Percentiles rank a stretch among this genome's conserved stretches.
These are phyloP conservation scores for Oryzias woworae DNA, from an alignment of 2,113 vertebrate species.

Conservation along the genomic window DNA sequence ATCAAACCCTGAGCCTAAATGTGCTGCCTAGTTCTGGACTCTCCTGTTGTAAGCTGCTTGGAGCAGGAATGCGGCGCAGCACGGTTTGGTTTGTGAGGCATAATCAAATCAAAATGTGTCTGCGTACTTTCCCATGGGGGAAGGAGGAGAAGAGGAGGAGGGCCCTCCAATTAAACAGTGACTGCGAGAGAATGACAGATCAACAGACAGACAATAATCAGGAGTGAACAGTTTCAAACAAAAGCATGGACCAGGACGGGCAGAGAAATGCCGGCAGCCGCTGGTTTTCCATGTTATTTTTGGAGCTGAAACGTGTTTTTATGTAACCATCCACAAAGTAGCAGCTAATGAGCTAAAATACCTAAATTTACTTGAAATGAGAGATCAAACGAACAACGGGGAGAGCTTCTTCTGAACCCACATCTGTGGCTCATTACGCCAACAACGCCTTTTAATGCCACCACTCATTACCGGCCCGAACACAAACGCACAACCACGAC, in stretches of 20 bases:
- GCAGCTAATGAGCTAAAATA: conserved; percentile 53
- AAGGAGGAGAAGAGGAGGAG: conserved; percentile 24
- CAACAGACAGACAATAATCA: conserved; percentile 42
- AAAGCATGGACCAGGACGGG: conserved; percentile 20
- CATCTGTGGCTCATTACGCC: conserved; percentile 23
- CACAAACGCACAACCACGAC: background rate
- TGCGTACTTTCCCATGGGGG: conserved; percentile 70
- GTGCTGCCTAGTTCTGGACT: conserved; percentile 7
- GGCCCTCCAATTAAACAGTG: conserved; percentile 60
- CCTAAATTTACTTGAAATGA: conserved; percentile 14
- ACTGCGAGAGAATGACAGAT: conserved; percentile 38
- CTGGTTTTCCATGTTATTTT: conserved; percentile 49
- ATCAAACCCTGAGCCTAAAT: conserved; percentile 16
- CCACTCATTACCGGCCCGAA: conserved; percentile 13
- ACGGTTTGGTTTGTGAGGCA: conserved; percentile 54
- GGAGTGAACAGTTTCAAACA: conserved; percentile 23
- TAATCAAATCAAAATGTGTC: conserved; percentile 71
- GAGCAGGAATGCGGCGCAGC: conserved; percentile 38
- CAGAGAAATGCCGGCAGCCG: conserved; percentile 8
- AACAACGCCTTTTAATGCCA: conserved; percentile 18
- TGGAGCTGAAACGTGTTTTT: conserved; percentile 42
- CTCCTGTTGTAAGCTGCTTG: conserved; percentile 9
- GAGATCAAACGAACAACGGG: background rate
- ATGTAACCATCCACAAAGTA: conserved; percentile 14
- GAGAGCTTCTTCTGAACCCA: background rate